Base-by-base conservation (phyloP, 2,113 vertebrate species). In the Arenaria interpres region DNA sequence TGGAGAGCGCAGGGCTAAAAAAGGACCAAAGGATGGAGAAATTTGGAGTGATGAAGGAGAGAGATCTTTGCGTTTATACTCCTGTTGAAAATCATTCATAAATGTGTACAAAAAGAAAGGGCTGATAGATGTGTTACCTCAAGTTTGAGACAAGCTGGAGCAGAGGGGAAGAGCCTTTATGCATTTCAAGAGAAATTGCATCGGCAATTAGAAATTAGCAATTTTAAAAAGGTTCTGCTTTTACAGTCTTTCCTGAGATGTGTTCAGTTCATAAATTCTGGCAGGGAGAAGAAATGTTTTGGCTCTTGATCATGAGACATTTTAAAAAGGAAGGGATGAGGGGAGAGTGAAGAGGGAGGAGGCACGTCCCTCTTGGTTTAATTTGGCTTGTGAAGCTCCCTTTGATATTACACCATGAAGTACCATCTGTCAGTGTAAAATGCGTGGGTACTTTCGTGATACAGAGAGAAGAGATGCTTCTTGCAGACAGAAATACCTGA, bases 261-360 rank as follows among this genome's bases (percentile, higher is more conserved):
- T 22, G 88, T 83, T 94, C 79, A 69, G 67, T 88, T 94, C 54
- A 63, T 90, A 35, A 66, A 91, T 93, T 76, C 92, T 96, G 96
- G 72, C 95, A 95, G 63, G 85, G 79, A 92, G 85, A 95, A 88
- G 93, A 96, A 95, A 80, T 85, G 75, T 88, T 97, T 96, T 96
- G 92, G 95, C 93, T 96, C 92, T 95, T 95, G 96, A 96, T 95
- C 90, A 84, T 95, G 75, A 95, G 72, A n/a, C 63, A 48, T 88
- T 94, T 96, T 74, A 43, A 76, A 91, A 88, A 94, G 48, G 51
- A 95, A 85, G 67, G 69, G 81, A 57, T 89, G 84, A 90, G 54
- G 80, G 37, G 41, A 86, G 83, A 85, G 91, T 35, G n/a, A 93
- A 69, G 66, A 94, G 74, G 41, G 78, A 95, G 78, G 63, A 95